Base-by-base conservation (phyloP, 1,140 invertebrate genomes). In the Drosophila sturtevanti region DNA sequence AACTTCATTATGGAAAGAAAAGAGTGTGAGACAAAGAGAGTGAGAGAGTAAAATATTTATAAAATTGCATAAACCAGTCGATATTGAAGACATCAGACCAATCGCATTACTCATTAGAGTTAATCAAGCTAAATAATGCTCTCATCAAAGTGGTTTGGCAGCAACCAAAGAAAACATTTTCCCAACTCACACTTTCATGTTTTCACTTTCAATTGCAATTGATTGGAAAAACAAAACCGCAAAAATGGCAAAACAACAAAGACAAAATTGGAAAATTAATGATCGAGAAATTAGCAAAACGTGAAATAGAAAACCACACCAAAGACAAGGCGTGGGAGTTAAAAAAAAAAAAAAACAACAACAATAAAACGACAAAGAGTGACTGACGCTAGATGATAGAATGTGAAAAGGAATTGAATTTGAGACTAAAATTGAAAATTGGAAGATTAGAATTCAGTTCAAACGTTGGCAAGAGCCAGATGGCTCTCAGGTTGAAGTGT, bases 171-270 rank as follows among this genome's bases (percentile, higher is more conserved):
- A 77, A 85, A 85, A 74, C 77, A 86, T 77, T 86, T 85, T 77
- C 38, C 38, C 41, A 86, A 48, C 81, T 84, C 81, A 86, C 81
- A 85, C 81, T 85, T 86, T 85, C 81, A 68, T 76, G 66, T 81
- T 85, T 85, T 85, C 81, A 86, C 81, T 85, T 85, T 85, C 81
- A 73, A 86, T 77, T 71, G 54, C 73, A 51, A 81, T 80, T 77
- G 73, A 86, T 81, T 84, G 76, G 67, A 63, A 63, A 74, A 44
- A 48, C 16, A 38, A 73, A 56, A 66, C 65, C 65, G 63, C 63
- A 67, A 63, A 77, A 73, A 71, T 62, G 51, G 63, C 64, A 63
- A 77, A 77, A 79, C 71, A 66, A 51, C 60, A 55, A 74, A 64
- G 35, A 65, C 14, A 51, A 55, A 70, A 76, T 76, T 76, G 64